Base-by-base conservation (phyloP, 1,140 invertebrate genomes). In the Zophobas atratus region DNA sequence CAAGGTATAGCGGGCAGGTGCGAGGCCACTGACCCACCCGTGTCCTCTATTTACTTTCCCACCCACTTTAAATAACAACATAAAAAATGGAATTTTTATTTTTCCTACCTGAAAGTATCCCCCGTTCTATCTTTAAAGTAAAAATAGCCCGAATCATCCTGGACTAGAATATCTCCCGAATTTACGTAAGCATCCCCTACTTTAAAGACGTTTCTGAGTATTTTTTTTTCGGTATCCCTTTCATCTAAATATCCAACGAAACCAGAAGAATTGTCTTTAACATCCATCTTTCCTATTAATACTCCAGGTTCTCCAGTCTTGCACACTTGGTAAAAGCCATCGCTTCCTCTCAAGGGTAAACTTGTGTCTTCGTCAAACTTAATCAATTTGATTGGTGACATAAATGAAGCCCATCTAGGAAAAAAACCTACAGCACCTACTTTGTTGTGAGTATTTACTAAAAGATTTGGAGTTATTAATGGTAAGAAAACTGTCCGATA, bases 101-200 rank as follows among this genome's bases (percentile, higher is more conserved):
- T 20, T 92, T 94, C 94, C 20, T 86, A 96, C 81, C 97, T 94
- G 86, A 89, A 99, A 0, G 98, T 99, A 85, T 99, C 98, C 6
- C 98, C 98, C n/a, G 95, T 98, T 80, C 98, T 91, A 85, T 99
- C 98, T 81, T 94, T 96, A 87, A 99, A 99, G 86, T 97, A 99
- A 82, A 96, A 94, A 86, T 98, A 99, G 2, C 97, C 97, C 48
- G 93, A 91, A 57, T 97, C 93, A 85, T 99, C 97, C 91, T 93
- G 94, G 0, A 96, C 91, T 49, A 99, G 88, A 80, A 99, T 92
- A 88, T 99, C 98, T 76, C 98, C 96, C 4, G 97, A 96, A 81
- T 97, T 93, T 85, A 99, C 99, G 73, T 92, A 96, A 36, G 90
- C 89, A 86, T 99, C 98, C n/a, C 96, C 97, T 57, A 93, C 89